Conservation (phyloP, 1,140 invertebrate genomes). For the Tribolium madens region DNA sequence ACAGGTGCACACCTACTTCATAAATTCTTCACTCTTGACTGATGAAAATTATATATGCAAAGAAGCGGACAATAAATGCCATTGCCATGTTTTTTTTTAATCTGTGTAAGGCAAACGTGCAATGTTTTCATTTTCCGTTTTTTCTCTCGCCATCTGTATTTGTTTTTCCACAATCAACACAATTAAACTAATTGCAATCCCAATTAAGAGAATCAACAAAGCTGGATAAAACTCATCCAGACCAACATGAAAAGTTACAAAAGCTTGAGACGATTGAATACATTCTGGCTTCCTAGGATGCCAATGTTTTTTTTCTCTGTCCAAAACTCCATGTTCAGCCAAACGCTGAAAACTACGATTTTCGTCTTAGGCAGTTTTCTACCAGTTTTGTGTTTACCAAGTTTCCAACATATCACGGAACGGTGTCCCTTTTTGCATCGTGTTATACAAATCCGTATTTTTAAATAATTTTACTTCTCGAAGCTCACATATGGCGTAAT, state of each 20-base stretch:
- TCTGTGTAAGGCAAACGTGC: neutral
- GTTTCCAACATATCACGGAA: constrained; percentile 49
- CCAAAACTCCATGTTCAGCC: constrained; percentile 21
- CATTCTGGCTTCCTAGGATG: constrained; percentile 43
- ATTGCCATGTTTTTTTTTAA: too few relatives aligned
- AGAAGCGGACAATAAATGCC: too few relatives aligned
- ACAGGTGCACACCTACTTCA: too few relatives aligned
- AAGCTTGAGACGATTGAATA: constrained; percentile 39
- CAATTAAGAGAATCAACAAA: constrained; percentile 27
- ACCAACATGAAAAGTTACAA: constrained; percentile 37
- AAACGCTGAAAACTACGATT: constrained; percentile 32
- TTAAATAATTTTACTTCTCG: constrained; percentile 49
- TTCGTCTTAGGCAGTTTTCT: too few relatives aligned
- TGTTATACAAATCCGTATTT: constrained; percentile 32
- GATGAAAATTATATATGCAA: too few relatives aligned
- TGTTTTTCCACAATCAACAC: constrained; percentile 22
- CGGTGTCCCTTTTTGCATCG: constrained; percentile 49
- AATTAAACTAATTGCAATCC: constrained; percentile 23
- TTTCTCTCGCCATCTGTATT: neutral
- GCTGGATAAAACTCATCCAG: constrained; percentile 46
- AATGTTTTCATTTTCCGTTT: neutral
- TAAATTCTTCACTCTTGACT: too few relatives aligned
- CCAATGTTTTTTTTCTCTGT: constrained; percentile 39
- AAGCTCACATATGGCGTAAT: constrained; percentile 50
- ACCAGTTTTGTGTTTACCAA: constrained; percentile 42